Evolutionary conservation across 2,113 vertebrate species (phyloP).

Genomic region (Sialia sialis): DNA sequence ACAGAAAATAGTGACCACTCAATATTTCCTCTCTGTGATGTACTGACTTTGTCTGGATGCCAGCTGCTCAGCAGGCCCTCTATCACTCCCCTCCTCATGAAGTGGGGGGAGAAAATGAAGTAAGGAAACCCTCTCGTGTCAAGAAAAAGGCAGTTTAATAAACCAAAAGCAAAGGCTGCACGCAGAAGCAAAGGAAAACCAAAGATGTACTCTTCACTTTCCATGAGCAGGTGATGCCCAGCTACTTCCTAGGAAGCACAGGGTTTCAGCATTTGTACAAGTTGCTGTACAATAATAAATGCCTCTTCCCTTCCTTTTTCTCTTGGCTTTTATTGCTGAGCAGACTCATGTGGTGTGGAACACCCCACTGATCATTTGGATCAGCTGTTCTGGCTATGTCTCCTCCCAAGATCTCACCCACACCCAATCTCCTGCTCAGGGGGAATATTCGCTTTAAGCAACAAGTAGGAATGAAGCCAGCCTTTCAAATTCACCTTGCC

Average conservation of each 20-base stretch:
- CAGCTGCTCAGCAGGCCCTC: background rate
- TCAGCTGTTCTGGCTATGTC: background rate
- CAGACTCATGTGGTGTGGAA: background rate
- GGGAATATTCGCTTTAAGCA: background rate
- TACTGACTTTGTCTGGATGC: background rate
- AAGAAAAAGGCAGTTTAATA: background rate
- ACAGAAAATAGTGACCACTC: background rate
- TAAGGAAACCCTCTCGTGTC: background rate
- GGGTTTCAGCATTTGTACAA: background rate
- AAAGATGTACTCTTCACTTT: background rate
- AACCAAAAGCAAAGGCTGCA: background rate
- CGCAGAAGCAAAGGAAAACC: background rate
- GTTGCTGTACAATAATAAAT: background rate
- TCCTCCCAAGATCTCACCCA: background rate
- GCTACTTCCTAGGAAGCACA: background rate
- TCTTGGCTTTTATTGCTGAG: background rate
- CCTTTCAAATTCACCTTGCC: background rate
- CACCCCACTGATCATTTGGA: background rate
- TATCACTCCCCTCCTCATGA: background rate
- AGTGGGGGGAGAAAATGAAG: background rate
- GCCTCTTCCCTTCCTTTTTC: background rate
- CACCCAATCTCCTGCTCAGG: background rate
- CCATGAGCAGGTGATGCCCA: background rate
- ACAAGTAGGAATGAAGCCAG: background rate
- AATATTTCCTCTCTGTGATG: background rate